These are phyloP conservation scores for Drosophila paramelanica DNA, from an alignment of 2,888 invertebrate species.

Conservation along the genomic window DNA sequence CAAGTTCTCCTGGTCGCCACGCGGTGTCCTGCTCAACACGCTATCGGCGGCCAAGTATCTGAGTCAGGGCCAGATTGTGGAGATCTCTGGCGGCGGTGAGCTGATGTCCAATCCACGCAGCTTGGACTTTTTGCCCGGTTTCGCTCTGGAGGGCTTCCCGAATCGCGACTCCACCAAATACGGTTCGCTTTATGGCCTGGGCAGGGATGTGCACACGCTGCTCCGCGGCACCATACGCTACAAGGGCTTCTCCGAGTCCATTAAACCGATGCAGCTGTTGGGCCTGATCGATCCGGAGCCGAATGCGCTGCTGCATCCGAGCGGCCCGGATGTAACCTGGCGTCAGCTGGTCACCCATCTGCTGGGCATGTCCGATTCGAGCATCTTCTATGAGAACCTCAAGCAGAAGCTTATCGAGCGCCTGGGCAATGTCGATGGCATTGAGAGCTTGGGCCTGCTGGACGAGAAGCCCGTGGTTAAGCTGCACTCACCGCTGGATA, in stretches of 20 bases:
- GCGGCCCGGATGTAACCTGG: conserved; percentile 98
- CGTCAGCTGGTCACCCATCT: conserved; percentile 94
- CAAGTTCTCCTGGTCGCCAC: conserved; percentile 99
- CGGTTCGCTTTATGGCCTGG: conserved; percentile 93
- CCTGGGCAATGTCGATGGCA: conserved; percentile 90
- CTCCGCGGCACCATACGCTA: conserved; percentile 97
- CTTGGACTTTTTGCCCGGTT: conserved; percentile 97
- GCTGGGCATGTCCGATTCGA: conserved; percentile 92
- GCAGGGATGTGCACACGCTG: conserved; percentile 93
- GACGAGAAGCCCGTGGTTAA: conserved; percentile 93
- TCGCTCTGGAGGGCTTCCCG: conserved; percentile 97
- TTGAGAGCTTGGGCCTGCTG: conserved; percentile 95
- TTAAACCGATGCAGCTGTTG: conserved; percentile 93
- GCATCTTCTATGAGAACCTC: conserved; percentile 97
- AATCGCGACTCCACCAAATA: conserved; percentile 98
- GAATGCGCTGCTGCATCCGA: conserved; percentile 95
- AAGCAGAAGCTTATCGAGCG: conserved; percentile 93
- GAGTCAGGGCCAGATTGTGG: conserved; percentile 92
- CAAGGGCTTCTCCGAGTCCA: conserved; percentile 94
- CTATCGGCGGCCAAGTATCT: conserved; percentile 95
- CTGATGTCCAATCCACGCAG: conserved; percentile 92
- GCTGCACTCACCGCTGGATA: conserved; percentile 94
- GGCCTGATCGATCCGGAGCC: conserved; percentile 94
- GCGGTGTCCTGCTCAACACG: conserved; percentile 96
- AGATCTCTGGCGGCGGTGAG: conserved; percentile 95